Base-by-base conservation (phyloP, 1,140 invertebrate species). In the Dinoponera quadriceps region DNA sequence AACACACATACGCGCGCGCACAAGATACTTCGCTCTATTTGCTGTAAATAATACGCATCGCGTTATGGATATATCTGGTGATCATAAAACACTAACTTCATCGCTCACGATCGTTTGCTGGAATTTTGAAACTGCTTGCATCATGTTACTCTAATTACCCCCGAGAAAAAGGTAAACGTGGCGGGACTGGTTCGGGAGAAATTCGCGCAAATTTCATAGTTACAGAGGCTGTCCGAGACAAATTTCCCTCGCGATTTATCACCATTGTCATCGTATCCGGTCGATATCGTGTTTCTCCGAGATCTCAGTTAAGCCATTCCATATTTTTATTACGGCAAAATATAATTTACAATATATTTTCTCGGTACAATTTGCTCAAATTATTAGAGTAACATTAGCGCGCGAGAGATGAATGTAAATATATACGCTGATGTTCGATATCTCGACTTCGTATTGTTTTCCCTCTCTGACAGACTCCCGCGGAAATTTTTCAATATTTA, bases 31-130 rank as follows among this genome's bases (percentile, higher is more conserved):
- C 91, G 91, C 90, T 93, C 92, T 93, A 89, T 94, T 91, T 89
- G 93, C 93, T 94, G 93, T 94, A 94, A 92, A 94, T 94, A 94
- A 94, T 94, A 92, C 85, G 92, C 92, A 94, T 94, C 91, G 77
- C 91, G 77, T 92, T 90, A 91, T 92, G 91, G 88, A 93, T 88
- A 89, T 92, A 93, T 92, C 89, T 93, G 93, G 93, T 94, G 91
- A 90, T 90, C 87, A 90, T 89, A 90, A 90, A 93, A 91, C 89
- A 94, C 92, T 94, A 94, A 94, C 93, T 92, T 92, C 93, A 93
- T 93, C 92, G 92, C 92, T 93, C 91, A 93, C 92, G 90, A 92
- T 93, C 91, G 91, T 93, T 93, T 90, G 91, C 92, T 94, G 92
- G 91, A 94, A 89, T 93, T 89, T 93, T 94, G 91, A 91, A 93